Conservation (phyloP, 2,113 vertebrate species). For the Maccullochella peelii region DNA sequence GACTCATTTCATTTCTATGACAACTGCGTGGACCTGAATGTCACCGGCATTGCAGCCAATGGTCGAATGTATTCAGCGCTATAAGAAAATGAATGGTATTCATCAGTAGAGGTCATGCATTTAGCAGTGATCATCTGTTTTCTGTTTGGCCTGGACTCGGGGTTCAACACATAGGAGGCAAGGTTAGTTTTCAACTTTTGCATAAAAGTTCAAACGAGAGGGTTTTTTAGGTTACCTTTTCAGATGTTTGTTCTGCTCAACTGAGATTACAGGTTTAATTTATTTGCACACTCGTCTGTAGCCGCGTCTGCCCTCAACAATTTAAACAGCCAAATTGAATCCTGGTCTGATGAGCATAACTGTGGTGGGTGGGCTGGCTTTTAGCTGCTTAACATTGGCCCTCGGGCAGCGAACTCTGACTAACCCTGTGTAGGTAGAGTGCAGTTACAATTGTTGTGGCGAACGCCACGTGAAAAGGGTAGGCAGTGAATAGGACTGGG, state of each 20-base stretch:
- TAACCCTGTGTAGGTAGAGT: conserved; percentile 48
- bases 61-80: not conserved
- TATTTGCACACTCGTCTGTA: not conserved
- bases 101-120: not conserved
- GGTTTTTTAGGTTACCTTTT: not conserved
- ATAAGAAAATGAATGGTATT: not conserved
- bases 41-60: conserved; percentile 12
- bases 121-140: conserved; percentile 7
- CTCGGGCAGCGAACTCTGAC: conserved; percentile 50
- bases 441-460: conserved; percentile 35
- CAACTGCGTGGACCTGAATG: conserved; percentile 62
- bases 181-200: not conserved
- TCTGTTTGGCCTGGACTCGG: too few relatives aligned
- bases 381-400: not conserved
- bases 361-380: conserved; percentile 4
- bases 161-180: not conserved
- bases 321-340: conserved; percentile 2
- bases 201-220: not conserved
- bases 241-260: not conserved
- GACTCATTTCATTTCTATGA: conserved; percentile 79
- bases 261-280: conserved; percentile 9
- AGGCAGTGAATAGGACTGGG: conserved; percentile 4
- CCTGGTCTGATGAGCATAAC: not conserved
- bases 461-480: conserved; percentile 31
- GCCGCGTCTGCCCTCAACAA: not conserved